Conservation (phyloP, 2,888 invertebrate genomes). For the Protophormia terraenovae region DNA sequence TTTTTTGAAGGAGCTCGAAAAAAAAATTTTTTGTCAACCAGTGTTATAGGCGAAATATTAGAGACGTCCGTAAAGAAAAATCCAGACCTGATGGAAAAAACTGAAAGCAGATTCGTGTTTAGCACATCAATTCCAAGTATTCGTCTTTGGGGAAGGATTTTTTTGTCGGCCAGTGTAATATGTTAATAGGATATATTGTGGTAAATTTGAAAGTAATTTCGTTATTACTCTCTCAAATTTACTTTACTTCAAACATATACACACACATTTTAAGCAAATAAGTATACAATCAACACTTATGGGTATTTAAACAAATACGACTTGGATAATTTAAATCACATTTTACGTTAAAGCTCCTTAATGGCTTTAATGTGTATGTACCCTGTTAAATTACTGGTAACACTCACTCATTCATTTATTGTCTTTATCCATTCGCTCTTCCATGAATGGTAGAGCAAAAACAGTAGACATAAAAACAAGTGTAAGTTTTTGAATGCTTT, state of each 20-base stretch:
- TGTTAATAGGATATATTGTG: too few relatives aligned
- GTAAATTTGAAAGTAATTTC: background rate
- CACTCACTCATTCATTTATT: background rate
- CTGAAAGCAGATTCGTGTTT: too few relatives aligned
- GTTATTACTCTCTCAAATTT: background rate
- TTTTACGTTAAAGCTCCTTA: background rate
- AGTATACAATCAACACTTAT: background rate
- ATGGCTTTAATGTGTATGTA: background rate
- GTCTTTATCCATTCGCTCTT: background rate
- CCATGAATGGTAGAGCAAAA: background rate
- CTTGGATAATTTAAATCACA: background rate
- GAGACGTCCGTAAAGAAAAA: too few relatives aligned
- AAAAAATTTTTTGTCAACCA: too few relatives aligned
- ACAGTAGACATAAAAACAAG: background rate
- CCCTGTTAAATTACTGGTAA: background rate
- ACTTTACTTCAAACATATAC: too few relatives aligned
- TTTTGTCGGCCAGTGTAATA: too few relatives aligned
- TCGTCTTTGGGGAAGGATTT: too few relatives aligned
- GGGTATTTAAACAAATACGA: background rate
- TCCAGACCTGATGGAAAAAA: too few relatives aligned
- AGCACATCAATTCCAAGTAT: too few relatives aligned
- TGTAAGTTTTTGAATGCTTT: constrained; percentile 19
- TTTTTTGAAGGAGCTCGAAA: too few relatives aligned
- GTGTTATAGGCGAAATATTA: too few relatives aligned
- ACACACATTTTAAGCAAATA: background rate